These are phyloP conservation scores for Glyptemys insculpta DNA, from an alignment of 2,797 vertebrate genomes.

Conservation along the genomic window DNA sequence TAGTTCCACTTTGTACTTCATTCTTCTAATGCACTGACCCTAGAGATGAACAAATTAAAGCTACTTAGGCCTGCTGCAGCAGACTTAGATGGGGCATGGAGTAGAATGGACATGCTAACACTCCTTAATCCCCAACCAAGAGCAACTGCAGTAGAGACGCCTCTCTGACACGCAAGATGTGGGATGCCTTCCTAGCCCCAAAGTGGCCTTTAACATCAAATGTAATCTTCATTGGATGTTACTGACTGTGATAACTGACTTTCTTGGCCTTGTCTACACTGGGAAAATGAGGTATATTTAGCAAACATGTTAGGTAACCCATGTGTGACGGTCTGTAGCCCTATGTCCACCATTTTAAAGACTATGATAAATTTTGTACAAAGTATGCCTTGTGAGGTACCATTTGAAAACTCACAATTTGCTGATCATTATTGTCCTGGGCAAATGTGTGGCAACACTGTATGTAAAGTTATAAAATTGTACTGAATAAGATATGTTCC, in stretches of 20 bases:
- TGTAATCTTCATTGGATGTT: background rate
- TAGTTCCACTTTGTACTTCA: too few relatives aligned
- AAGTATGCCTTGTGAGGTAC: too few relatives aligned
- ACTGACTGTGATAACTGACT: background rate
- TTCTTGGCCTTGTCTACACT: background rate
- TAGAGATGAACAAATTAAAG: background rate
- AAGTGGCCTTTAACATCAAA: background rate
- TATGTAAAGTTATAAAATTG: too few relatives aligned
- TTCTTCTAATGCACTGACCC: too few relatives aligned
- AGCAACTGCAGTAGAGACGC: background rate
- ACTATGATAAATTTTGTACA: too few relatives aligned
- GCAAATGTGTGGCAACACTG: too few relatives aligned
- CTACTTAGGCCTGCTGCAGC: background rate
- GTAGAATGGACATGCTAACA: background rate
- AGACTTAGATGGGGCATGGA: background rate
- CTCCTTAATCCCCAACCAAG: background rate
- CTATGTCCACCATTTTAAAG: too few relatives aligned
- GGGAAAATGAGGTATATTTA: background rate
- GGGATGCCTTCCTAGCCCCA: background rate
- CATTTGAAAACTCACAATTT: too few relatives aligned
- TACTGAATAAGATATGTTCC: too few relatives aligned
- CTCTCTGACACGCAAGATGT: background rate
- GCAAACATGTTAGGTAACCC: background rate
- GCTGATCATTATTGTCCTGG: too few relatives aligned
- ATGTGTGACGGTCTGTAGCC: background rate